Base-by-base conservation (phyloP, 2,888 invertebrate species). In the Pinctada fucata region DNA sequence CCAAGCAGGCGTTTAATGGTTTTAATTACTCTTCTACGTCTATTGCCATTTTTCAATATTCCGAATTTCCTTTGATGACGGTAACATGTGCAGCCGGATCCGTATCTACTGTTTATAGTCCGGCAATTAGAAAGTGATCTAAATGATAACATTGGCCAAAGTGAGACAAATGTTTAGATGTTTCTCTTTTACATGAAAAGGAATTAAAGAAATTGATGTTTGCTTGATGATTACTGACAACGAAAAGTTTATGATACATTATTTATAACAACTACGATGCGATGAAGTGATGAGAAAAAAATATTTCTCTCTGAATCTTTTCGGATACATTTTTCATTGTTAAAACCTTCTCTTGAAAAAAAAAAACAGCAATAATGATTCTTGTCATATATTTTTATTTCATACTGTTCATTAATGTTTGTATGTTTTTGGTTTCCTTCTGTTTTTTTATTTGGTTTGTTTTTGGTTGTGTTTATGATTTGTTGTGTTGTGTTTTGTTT, bases 31-130 rank as follows among this genome's bases (percentile, higher is more conserved):
- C 6, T 10, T 58, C 58, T 6, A 10, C 58, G 6, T 13, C 13
- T 10, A 58, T 58, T 13, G 13, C 58, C 8, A 58, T 58, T 58
- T 58, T 58, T 58, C 58, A 10, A 58, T 58, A 58, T 58, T 58
- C 58, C 58, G 58, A 58, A 58, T 58, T 58, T 58, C 58, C 58
- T 58, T 58, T 58, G 58, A 58, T 58, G 58, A 58, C 8, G 8
- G 13, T 58, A 6, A 58, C 58, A 58, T 58, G 58, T 58, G 58
- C 13, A 10, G 13, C 58, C 58, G 58, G 6, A 13, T 58, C 58
- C 13, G 6, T 58, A 58, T 58, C 58, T 58, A 13, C 13, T 58
- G 58, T 58, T 6, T 58, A 58, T 58, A 6, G 58, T 6, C 58
- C 58, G 13, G 13, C 58, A 10, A 58, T 58, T 58, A 58, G 8